Percentiles rank a stretch among this genome's conserved stretches.
These are phyloP conservation scores for Drosophila tanythrix DNA, from an alignment of 2,888 invertebrate genomes.

Conservation along the genomic window DNA sequence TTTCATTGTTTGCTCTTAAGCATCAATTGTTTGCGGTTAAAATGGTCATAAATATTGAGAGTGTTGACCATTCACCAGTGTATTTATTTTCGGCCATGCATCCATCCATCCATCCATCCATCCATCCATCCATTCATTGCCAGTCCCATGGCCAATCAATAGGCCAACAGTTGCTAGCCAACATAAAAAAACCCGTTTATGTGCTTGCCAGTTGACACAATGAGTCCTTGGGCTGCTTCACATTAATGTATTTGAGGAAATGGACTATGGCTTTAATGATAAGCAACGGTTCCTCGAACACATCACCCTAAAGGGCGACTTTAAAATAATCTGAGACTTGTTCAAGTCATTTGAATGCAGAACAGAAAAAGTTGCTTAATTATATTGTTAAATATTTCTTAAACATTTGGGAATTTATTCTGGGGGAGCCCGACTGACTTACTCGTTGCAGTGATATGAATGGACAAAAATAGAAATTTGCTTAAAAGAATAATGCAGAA, in stretches of 20 bases:
- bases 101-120: constrained; percentile 13
- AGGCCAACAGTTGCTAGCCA: constrained; percentile 18
- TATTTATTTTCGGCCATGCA: constrained; percentile 43
- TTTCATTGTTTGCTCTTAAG: constrained; percentile 81
- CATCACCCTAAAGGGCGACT: constrained; percentile 4
- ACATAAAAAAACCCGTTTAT: constrained; percentile 46
- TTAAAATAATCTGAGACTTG: not conserved
- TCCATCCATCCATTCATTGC: constrained; percentile 14
- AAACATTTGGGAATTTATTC: not conserved
- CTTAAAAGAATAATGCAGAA: not conserved
- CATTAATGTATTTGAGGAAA: constrained; percentile 47
- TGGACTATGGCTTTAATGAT: constrained; percentile 51
- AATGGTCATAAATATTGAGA: constrained; percentile 75
- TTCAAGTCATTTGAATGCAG: not conserved
- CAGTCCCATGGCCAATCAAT: constrained; percentile 57
- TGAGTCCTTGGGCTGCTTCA: constrained; percentile 45
- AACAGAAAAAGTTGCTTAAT: not conserved
- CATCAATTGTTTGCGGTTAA: constrained; percentile 79
- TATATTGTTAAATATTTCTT: not conserved
- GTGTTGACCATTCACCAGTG: constrained; percentile 47
- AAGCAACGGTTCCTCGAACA: constrained; percentile 47
- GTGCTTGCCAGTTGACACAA: constrained; percentile 53
- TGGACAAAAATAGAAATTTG: not conserved
- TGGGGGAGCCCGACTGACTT: no score
- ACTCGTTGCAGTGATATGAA: not conserved